Evolutionary conservation across 2,888 invertebrate species (phyloP).

Genomic region (Caenorhabditis virilis): DNA sequence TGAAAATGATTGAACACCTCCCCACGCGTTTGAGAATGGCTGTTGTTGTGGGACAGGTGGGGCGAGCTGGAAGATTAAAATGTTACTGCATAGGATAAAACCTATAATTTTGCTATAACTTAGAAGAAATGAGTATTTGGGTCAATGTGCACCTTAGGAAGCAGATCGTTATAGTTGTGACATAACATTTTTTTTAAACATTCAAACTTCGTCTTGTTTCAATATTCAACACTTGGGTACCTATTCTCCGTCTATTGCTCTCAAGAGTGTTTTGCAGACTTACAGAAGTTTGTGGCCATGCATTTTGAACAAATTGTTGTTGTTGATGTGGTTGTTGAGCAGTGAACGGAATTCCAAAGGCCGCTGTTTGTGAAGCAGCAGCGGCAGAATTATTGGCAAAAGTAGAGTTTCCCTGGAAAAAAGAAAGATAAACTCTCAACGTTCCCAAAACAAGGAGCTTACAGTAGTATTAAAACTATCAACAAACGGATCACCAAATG

Average conservation of each 20-base stretch:
- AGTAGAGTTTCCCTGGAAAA: slow-evolving; percentile 1
- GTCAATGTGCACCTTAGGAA: too few relatives aligned
- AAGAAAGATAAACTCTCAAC: not conserved
- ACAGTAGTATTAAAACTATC: slow-evolving; percentile 44
- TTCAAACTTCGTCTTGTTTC: too few relatives aligned
- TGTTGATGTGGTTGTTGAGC: slow-evolving; percentile 1
- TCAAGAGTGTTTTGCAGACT: too few relatives aligned
- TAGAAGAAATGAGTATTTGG: too few relatives aligned
- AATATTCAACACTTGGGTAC: too few relatives aligned
- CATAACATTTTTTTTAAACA: too few relatives aligned
- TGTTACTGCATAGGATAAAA: too few relatives aligned
- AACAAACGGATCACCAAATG: slow-evolving; percentile 50
- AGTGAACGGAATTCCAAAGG: slow-evolving; percentile 14
- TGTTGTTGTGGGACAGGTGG: slow-evolving; percentile 5
- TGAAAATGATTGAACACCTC: not conserved
- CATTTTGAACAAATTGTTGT: too few relatives aligned
- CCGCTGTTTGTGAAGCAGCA: not conserved
- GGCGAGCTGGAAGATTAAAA: too few relatives aligned
- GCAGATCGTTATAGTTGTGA: too few relatives aligned
- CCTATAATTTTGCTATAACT: too few relatives aligned
- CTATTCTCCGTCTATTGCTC: too few relatives aligned
- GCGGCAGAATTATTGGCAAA: not conserved
- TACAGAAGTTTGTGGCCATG: slow-evolving; percentile 8
- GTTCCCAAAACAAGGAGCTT: not conserved
- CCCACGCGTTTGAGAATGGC: not conserved